Evolutionary conservation across 2,113 vertebrate species (phyloP).

Genomic region (Columbina picui): DNA sequence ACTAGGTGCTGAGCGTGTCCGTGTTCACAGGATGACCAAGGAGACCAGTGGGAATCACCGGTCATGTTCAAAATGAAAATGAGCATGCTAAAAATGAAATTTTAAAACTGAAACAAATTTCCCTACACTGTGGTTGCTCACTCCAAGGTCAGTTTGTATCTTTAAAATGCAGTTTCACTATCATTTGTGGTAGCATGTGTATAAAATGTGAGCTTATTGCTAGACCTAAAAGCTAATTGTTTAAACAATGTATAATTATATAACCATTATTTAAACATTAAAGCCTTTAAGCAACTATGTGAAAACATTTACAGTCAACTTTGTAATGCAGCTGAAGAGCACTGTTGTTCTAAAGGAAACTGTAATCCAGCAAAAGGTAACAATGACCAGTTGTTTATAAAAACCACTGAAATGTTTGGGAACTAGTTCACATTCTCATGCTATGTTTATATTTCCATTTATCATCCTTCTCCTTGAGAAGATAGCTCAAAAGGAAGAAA

Average conservation of each 20-base stretch:
- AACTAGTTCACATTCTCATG: constrained; percentile 80
- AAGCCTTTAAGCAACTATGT: constrained; percentile 63
- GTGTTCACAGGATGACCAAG: neutral
- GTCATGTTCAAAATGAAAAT: neutral
- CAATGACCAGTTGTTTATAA: constrained; percentile 80
- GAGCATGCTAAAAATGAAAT: neutral
- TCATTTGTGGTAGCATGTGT: constrained; percentile 28
- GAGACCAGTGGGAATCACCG: neutral
- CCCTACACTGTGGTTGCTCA: neutral
- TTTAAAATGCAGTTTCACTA: constrained; percentile 6
- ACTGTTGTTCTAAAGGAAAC: constrained; percentile 63
- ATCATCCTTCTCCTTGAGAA: constrained; percentile 78
- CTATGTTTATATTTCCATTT: constrained; percentile 81
- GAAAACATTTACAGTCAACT: constrained; percentile 74
- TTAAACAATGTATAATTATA: constrained; percentile 66
- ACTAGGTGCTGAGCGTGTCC: neutral
- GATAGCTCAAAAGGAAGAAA: constrained; percentile 76
- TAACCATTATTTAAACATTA: constrained; percentile 73
- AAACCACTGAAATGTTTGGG: constrained; percentile 80
- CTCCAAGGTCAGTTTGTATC: neutral
- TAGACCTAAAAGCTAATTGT: constrained; percentile 55
- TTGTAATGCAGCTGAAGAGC: constrained; percentile 65
- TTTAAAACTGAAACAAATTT: neutral
- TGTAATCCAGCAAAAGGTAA: constrained; percentile 76
- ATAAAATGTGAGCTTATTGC: constrained; percentile 26